Evolutionary conservation across 2,888 invertebrate species (phyloP).

Genomic region (Glaucopsyche alexis): DNA sequence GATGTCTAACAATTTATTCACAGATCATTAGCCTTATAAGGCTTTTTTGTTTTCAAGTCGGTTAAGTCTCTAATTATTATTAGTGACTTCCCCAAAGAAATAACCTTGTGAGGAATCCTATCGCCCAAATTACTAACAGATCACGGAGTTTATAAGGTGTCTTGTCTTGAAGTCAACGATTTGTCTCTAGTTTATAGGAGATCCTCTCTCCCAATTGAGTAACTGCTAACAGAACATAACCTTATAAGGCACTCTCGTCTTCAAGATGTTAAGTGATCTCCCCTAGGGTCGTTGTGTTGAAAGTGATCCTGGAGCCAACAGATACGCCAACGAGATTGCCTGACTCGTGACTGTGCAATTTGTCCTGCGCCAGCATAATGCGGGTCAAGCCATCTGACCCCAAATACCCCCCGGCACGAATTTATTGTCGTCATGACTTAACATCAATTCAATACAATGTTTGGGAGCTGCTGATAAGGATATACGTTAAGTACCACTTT

Average conservation of each 20-base stretch:
- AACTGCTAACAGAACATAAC: neutral
- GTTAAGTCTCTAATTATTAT: no score
- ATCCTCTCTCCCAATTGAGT: neutral
- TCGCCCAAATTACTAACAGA: no score
- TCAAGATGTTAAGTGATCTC: neutral
- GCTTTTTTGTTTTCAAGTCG: no score
- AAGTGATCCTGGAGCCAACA: conserved; percentile 5
- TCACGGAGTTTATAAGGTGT: no score
- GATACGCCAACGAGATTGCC: conserved; percentile 33
- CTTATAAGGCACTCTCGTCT: neutral
- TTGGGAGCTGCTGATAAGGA: conserved; percentile 16
- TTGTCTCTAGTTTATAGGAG: no score
- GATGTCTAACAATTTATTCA: no score
- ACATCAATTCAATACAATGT: conserved; percentile 25
- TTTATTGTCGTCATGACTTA: conserved; percentile 30
- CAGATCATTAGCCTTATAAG: no score
- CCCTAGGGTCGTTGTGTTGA: neutral
- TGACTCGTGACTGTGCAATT: conserved; percentile 39
- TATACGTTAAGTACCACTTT: conserved; percentile 30
- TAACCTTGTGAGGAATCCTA: no score
- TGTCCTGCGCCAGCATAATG: conserved; percentile 34
- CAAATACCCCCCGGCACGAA: conserved; percentile 30
- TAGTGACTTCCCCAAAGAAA: no score
- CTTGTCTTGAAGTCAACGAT: no score
- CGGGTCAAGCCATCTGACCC: conserved; percentile 38